Conservation (phyloP, 2,797 vertebrate genomes). For the Odontamblyopus lacepedii region DNA sequence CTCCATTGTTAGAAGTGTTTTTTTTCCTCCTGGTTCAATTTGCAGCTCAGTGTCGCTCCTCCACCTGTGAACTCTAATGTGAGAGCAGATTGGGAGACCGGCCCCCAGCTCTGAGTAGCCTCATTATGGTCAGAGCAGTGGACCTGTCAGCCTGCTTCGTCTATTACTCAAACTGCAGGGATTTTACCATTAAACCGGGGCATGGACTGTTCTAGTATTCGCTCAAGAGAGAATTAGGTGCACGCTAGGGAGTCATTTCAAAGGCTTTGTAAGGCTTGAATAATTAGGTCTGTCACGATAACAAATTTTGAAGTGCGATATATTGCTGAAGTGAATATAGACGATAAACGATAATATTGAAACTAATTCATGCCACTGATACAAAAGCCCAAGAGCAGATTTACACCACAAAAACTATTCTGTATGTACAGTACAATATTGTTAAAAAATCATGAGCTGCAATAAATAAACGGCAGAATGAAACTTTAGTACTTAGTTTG, state of each 20-base stretch:
- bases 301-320: no score
- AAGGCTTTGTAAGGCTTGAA: neutral
- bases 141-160: constrained; percentile 31
- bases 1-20: constrained; percentile 17
- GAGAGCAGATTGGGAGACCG: constrained; percentile 50
- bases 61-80: constrained; percentile 38
- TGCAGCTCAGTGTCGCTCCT: constrained; percentile 25
- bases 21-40: constrained; percentile 30
- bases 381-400: no score
- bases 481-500: no score
- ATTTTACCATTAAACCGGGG: constrained; percentile 4
- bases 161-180: constrained; percentile 43
- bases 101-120: constrained; percentile 42
- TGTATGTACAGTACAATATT: no score
- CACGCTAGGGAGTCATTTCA: neutral
- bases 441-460: no score
- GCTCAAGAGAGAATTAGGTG: neutral
- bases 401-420: no score
- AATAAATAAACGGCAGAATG: no score
- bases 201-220: constrained; percentile 3
- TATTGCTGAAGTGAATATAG: no score
- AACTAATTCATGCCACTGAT: no score
- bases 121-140: constrained; percentile 56
- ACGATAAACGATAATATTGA: no score
- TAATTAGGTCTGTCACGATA: neutral